These are phyloP conservation scores for Smithornis capensis DNA, from an alignment of 2,113 vertebrate genomes.

Conservation along the genomic window DNA sequence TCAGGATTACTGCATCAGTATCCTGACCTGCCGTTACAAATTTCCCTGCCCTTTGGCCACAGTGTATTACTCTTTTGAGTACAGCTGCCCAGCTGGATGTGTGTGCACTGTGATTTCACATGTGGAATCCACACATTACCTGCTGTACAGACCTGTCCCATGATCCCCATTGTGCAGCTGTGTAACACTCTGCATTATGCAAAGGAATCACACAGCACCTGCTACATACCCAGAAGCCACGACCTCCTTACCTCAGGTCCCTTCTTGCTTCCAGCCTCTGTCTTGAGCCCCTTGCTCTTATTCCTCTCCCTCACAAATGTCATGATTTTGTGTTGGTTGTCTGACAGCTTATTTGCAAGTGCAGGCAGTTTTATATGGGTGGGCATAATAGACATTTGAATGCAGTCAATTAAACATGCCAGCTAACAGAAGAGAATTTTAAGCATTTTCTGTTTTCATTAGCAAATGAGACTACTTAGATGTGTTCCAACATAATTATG, in stretches of 20 bases:
- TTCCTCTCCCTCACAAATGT: not conserved
- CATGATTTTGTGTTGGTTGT: not conserved
- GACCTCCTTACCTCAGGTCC: not conserved
- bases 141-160: not conserved
- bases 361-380: not conserved
- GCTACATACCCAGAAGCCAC: not conserved
- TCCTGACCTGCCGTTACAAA: not conserved
- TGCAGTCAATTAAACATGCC: not conserved
- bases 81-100: not conserved
- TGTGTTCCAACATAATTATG: not conserved
- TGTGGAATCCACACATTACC: accelerated
- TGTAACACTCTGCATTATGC: too few relatives aligned
- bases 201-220: not conserved
- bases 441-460: conserved; percentile 15
- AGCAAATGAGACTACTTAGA: not conserved
- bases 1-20: accelerated
- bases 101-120: not conserved
- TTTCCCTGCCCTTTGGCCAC: not conserved
- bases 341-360: not conserved
- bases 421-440: not conserved
- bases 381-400: not conserved
- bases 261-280: not conserved
- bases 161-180: accelerated
- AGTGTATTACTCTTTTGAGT: not conserved
- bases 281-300: not conserved